These are phyloP conservation scores for Gavia stellata DNA, from an alignment of 2,113 vertebrate species.

Conservation along the genomic window DNA sequence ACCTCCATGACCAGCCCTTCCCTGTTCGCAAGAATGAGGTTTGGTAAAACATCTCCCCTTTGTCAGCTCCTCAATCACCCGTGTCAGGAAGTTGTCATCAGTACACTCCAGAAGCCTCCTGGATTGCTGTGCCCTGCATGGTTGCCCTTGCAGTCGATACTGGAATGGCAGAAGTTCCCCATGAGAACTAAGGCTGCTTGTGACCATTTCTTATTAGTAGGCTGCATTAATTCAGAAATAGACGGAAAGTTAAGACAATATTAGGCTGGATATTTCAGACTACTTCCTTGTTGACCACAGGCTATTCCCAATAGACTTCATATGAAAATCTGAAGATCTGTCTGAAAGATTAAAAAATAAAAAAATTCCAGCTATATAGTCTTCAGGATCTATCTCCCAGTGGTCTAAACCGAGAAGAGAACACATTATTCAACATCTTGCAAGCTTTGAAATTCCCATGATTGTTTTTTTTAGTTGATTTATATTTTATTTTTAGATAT, in stretches of 20 bases:
- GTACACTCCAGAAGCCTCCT: not conserved
- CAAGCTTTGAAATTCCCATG: not conserved
- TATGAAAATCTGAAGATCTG: not conserved
- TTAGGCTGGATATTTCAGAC: not conserved
- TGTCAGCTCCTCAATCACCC: not conserved
- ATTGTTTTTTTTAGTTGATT: not conserved
- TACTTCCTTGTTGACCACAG: not conserved
- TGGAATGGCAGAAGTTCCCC: not conserved
- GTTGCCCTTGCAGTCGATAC: not conserved
- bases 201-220: not conserved
- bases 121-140: not conserved
- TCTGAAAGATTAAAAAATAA: not conserved
- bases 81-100: not conserved
- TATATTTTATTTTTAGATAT: not conserved
- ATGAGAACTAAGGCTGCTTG: not conserved
- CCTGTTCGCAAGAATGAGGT: not conserved
- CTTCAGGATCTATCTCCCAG: not conserved
- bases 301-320: not conserved
- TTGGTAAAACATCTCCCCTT: not conserved
- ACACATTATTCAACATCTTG: not conserved
- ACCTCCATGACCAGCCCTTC: not conserved
- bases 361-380: not conserved
- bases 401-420: not conserved
- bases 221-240: not conserved
- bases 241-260: not conserved